Percentiles rank a stretch among this genome's conserved stretches.
phyloP scores from a whole-genome alignment of 2,888 invertebrate species.

The Pristionchus arcanus region DNA sequence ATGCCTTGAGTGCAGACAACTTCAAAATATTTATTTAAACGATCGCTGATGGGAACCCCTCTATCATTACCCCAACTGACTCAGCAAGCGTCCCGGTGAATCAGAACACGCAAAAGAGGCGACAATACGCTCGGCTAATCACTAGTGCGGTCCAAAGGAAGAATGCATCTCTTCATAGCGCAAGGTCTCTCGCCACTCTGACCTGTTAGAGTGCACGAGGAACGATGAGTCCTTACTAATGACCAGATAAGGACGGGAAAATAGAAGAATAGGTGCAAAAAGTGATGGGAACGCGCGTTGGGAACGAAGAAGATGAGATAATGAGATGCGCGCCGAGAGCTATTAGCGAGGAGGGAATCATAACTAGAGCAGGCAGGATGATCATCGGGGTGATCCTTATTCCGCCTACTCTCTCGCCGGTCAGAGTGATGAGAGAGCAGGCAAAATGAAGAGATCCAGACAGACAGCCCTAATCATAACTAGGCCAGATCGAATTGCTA shows the following conservation, averaged over 20 bases:
- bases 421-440: background rate
- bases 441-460: background rate
- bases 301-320: background rate
- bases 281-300: constrained; percentile 23
- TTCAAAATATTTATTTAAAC: background rate
- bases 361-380: background rate
- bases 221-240: too few species aligned
- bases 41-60: background rate
- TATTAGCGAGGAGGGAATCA: background rate
- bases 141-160: background rate
- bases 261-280: background rate
- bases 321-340: constrained; percentile 14
- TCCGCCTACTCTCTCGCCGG: too few species aligned
- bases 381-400: too few species aligned
- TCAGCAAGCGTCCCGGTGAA: background rate
- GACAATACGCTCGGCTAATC: background rate
- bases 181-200: background rate
- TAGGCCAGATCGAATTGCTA: background rate
- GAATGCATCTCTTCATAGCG: background rate
- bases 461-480: background rate
- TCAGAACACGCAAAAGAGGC: background rate
- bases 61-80: background rate
- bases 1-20: background rate
- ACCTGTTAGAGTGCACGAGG: background rate
- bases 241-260: background rate